Conservation (phyloP, 1,140 invertebrate species). For the Doryteuthis pealeii region DNA sequence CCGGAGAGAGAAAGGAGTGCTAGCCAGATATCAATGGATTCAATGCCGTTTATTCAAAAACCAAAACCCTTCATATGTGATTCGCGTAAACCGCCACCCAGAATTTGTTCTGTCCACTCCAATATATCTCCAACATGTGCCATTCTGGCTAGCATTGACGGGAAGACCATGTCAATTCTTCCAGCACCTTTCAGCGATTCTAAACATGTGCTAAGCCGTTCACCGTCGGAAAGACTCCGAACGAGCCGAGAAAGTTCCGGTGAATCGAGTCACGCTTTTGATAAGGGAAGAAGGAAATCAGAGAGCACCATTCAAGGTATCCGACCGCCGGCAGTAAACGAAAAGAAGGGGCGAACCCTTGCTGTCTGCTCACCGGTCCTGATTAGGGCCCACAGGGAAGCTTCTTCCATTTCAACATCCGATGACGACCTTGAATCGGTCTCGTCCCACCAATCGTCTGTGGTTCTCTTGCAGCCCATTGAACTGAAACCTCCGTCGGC, state of each 20-base stretch:
- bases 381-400: conserved; percentile 14
- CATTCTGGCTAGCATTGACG: conserved; percentile 49
- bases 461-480: conserved; percentile 49
- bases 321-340: background rate
- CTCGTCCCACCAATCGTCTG: conserved; percentile 48
- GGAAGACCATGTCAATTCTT: conserved; percentile 50
- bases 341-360: background rate
- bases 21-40: background rate
- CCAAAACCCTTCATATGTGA: background rate
- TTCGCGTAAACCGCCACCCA: conserved; percentile 27
- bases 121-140: conserved; percentile 43
- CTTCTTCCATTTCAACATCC: conserved; percentile 25
- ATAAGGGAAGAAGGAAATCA: background rate
- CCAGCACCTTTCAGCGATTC: conserved; percentile 22
- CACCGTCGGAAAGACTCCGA: background rate
- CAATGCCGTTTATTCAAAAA: background rate
- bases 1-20: too few species aligned
- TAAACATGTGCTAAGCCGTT: background rate
- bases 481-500: conserved; percentile 35
- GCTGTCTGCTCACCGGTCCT: background rate
- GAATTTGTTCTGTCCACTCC: conserved; percentile 44
- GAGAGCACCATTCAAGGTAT: background rate
- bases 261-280: background rate
- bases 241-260: background rate
- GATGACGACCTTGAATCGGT: conserved; percentile 50